Percentiles rank a stretch among this genome's conserved stretches.
These are phyloP conservation scores for Drosophila erecta DNA, from an alignment of 1,140 invertebrate species.

Conservation along the genomic window DNA sequence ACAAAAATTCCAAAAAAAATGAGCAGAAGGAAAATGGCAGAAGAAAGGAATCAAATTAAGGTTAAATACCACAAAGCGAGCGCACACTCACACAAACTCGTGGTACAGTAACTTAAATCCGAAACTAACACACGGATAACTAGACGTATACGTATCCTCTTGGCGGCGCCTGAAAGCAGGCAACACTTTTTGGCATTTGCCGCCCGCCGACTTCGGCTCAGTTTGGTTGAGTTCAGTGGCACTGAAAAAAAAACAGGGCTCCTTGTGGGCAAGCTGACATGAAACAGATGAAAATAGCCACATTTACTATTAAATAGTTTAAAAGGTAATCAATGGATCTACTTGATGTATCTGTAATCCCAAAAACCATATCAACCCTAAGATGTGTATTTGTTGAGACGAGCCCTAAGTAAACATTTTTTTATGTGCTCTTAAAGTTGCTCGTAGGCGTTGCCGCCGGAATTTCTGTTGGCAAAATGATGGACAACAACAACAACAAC, in stretches of 20 bases:
- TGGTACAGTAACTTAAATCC: slow-evolving; percentile 41
- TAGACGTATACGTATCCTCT: slow-evolving; percentile 38
- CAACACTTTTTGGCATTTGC: slow-evolving; percentile 79
- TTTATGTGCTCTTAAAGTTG: slow-evolving; percentile 28
- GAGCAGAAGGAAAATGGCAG: slow-evolving; percentile 24
- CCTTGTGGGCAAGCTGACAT: no score
- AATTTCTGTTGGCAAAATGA: slow-evolving; percentile 79
- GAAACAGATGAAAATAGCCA: no score
- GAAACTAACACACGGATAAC: slow-evolving; percentile 42
- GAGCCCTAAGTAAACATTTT: not conserved
- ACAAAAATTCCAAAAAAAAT: not conserved
- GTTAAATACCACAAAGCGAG: slow-evolving; percentile 82
- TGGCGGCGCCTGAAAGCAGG: slow-evolving; percentile 73
- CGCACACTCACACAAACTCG: slow-evolving; percentile 21
- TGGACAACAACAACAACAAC: slow-evolving; percentile 70
- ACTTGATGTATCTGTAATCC: no score
- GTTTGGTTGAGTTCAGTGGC: slow-evolving; percentile 30
- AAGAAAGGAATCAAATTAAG: slow-evolving; percentile 79
- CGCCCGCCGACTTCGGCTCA: slow-evolving; percentile 39
- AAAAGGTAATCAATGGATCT: not conserved
- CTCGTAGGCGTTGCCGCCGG: slow-evolving; percentile 74
- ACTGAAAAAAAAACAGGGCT: not conserved
- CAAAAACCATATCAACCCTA: not conserved
- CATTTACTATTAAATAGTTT: not conserved
- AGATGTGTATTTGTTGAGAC: not conserved